Conservation (phyloP, 2,888 invertebrate species). For the Callimorpha dominula region DNA sequence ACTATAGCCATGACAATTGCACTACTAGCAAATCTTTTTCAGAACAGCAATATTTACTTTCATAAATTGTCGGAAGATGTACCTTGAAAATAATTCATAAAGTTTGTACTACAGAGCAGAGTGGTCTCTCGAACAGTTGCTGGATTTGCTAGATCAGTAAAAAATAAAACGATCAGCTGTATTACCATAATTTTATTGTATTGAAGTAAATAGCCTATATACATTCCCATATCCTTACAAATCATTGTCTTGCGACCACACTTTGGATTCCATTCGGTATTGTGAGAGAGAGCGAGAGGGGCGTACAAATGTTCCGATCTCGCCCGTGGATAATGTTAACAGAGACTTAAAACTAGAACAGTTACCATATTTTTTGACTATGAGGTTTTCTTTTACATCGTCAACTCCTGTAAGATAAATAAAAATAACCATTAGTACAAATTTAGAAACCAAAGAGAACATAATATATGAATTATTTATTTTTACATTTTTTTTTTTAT, state of each 20-base stretch:
- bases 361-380: slow-evolving; percentile 63
- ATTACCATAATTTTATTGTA: slow-evolving; percentile 61
- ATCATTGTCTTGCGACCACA: slow-evolving; percentile 28
- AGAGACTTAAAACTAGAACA: slow-evolving; percentile 72
- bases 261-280: slow-evolving; percentile 51
- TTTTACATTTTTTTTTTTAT: too few relatives aligned
- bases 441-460: not conserved
- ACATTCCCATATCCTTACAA: slow-evolving; percentile 62
- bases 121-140: too few relatives aligned
- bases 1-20: too few relatives aligned
- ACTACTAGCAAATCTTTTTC: too few relatives aligned
- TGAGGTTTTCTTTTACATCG: slow-evolving; percentile 76
- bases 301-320: slow-evolving; percentile 20
- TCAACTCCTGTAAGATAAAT: slow-evolving; percentile 82
- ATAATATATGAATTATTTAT: not conserved
- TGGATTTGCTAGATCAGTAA: too few relatives aligned
- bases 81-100: too few relatives aligned
- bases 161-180: slow-evolving; percentile 20
- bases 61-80: too few relatives aligned
- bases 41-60: too few relatives aligned
- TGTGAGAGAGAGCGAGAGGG: slow-evolving; percentile 36
- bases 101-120: too few relatives aligned
- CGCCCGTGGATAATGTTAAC: slow-evolving; percentile 39
- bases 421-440: not conserved
- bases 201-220: slow-evolving; percentile 71